Evolutionary conservation across 2,888 invertebrate species (phyloP).

Genomic region (Timema cristinae): DNA sequence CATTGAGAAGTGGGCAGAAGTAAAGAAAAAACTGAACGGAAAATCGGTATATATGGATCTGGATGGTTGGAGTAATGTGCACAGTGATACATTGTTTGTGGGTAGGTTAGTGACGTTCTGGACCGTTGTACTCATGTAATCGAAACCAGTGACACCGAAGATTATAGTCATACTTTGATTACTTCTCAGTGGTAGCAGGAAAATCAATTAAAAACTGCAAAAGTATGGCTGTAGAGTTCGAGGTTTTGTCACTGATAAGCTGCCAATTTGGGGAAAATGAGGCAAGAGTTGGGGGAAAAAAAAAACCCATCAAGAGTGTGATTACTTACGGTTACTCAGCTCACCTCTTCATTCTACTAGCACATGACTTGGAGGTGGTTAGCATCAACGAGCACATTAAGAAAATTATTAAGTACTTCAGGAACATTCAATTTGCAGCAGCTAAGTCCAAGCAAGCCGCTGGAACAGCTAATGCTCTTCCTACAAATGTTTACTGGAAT

Average conservation of each 20-base stretch:
- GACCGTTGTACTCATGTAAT: no score
- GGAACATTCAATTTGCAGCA: constrained; percentile 19
- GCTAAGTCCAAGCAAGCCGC: background rate
- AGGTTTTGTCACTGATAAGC: constrained; percentile 11
- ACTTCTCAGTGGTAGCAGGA: background rate
- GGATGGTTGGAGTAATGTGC: no score
- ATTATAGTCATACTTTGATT: constrained; percentile 10
- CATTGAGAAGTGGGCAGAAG: no score
- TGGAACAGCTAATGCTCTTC: constrained; percentile 16
- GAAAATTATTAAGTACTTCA: constrained; percentile 16
- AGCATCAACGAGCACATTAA: constrained; percentile 14
- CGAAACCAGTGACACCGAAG: background rate
- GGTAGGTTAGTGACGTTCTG: no score
- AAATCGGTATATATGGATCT: no score
- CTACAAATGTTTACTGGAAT: background rate
- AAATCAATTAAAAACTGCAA: constrained; percentile 10
- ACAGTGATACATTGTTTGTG: no score
- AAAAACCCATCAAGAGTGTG: background rate
- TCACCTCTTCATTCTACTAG: constrained; percentile 8
- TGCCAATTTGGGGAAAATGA: constrained; percentile 14
- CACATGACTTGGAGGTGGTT: constrained; percentile 15
- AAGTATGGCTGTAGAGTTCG: constrained; percentile 7
- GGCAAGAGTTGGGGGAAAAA: background rate
- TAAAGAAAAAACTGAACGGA: no score
- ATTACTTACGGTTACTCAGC: constrained; percentile 12